These are phyloP conservation scores for Bolinopsis microptera DNA, from an alignment of 37 sponge, comb jelly and placozoan species.

Conservation along the genomic window DNA sequence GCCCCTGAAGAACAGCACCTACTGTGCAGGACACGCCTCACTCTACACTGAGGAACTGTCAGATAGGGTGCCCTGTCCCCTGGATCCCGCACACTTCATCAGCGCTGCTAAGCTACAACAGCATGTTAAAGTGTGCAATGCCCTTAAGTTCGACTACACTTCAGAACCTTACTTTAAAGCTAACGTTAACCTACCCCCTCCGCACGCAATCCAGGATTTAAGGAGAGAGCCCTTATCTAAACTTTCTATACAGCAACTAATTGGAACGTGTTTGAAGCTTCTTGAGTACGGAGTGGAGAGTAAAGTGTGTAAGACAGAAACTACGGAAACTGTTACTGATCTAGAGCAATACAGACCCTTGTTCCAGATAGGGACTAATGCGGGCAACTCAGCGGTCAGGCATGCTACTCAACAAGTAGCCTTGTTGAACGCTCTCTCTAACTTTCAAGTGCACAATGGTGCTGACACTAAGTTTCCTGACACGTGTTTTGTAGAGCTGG, in stretches of 20 bases:
- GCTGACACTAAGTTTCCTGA: not conserved
- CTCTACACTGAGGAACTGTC: not conserved
- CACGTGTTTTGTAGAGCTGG: constrained; percentile 35
- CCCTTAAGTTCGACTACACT: not conserved
- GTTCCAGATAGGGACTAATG: not conserved
- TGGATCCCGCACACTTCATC: constrained; percentile 51
- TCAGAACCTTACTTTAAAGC: not conserved
- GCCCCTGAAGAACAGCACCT: constrained; percentile 26
- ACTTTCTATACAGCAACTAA: not conserved
- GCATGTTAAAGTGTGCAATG: constrained; percentile 49
- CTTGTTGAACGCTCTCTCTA: not conserved
- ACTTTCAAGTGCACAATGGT: not conserved
- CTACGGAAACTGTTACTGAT: not conserved
- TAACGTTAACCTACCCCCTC: not conserved
- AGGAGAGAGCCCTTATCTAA: not conserved
- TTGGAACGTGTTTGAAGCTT: not conserved
- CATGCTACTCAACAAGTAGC: constrained; percentile 46
- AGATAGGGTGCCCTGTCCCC: constrained; percentile 3
- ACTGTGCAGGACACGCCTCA: constrained; percentile 48
- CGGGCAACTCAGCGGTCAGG: not conserved
- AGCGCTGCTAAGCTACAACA: not conserved
- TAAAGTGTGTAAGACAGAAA: not conserved
- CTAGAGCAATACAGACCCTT: not conserved
- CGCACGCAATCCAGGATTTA: not conserved
- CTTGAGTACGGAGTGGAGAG: not conserved